Base-by-base conservation (phyloP, 2,797 vertebrate genomes). In the Gobionotothen gibberifrons region DNA sequence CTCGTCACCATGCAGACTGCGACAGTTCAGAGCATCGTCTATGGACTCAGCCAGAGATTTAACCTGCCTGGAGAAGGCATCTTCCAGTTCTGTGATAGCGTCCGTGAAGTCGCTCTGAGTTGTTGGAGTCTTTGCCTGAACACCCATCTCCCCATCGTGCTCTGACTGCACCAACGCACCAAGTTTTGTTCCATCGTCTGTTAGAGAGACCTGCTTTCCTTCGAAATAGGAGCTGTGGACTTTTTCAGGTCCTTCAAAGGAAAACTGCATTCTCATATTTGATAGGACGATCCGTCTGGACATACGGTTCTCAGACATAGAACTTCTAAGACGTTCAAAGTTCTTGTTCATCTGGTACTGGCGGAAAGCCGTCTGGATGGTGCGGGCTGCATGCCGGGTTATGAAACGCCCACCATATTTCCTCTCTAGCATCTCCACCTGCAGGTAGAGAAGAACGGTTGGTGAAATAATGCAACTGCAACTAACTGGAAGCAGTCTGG, bases 261-360 rank as follows among this genome's bases (percentile, higher is more conserved):
- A 99, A 95, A 99, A 97, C 97, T 99, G 98, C 97, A 99, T 98
- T 93, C 98, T 97, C 98, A 99, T 99, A 94, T 99, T 98, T 96
- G 97, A 98, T 74, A 98, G 93, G 80, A 98, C 97, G 12, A 99
- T 99, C 57, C 97, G 96, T 83, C 97, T 95, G 49, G 98, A 99
- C 97, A 99, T 98, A 81, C 97, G 97, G 93, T 97, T 99, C 91
- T 99, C 98, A 0, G 98, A 99, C 98, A 99, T 98, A 94, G 97
- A 99, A 94, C 97, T 99, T 86, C 98, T 92, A 46, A 99, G 96
- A 47, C 98, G 96, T 92, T 98, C 97, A 69, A 99, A 98, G 89
- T 99, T 99, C 88, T 99, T 99, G 95, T 99, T 99, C 98, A 99
- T 99, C 95, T 99, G 98, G 95, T 99, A 99, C 91, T 99, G 98